These are phyloP conservation scores for Phenganax subtilis DNA, from an alignment of 92 coral and sea anemone genomes.

Conservation along the genomic window DNA sequence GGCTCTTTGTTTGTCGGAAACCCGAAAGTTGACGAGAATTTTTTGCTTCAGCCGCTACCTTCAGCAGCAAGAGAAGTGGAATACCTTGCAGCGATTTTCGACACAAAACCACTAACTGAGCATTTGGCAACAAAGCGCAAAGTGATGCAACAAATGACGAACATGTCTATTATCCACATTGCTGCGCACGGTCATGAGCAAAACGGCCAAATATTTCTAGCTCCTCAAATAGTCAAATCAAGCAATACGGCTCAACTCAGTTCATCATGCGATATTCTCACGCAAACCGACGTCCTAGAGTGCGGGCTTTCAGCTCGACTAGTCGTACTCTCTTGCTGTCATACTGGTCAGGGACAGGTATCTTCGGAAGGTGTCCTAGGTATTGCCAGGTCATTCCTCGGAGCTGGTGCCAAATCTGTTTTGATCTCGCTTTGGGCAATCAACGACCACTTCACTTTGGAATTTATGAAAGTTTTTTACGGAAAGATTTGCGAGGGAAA, in stretches of 20 bases:
- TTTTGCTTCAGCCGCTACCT: background rate
- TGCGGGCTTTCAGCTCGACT: background rate
- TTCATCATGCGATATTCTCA: background rate
- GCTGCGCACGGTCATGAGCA: background rate
- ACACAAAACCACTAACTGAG: background rate
- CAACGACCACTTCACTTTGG: constrained; percentile 27
- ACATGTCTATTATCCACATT: background rate
- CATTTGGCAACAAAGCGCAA: background rate
- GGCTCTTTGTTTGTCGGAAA: background rate
- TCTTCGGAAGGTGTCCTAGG: background rate
- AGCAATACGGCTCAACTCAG: background rate
- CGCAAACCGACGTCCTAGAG: background rate
- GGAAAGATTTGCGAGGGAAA: constrained; percentile 23
- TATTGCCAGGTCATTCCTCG: constrained; percentile 45
- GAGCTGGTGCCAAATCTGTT: constrained; percentile 45
- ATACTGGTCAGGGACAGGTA: background rate
- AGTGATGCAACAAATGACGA: background rate
- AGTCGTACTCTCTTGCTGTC: background rate
- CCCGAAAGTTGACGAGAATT: background rate
- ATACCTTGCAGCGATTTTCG: background rate
- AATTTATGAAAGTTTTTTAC: constrained; percentile 39
- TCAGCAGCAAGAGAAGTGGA: background rate
- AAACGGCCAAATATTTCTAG: too few species aligned
- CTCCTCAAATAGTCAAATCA: background rate
- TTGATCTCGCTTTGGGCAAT: constrained; percentile 42